A percentile compares a stretch with the other conserved stretches of the same genome.
Conservation (phyloP, 2,113 vertebrate genomes). For the Edolisoma coerulescens region DNA sequence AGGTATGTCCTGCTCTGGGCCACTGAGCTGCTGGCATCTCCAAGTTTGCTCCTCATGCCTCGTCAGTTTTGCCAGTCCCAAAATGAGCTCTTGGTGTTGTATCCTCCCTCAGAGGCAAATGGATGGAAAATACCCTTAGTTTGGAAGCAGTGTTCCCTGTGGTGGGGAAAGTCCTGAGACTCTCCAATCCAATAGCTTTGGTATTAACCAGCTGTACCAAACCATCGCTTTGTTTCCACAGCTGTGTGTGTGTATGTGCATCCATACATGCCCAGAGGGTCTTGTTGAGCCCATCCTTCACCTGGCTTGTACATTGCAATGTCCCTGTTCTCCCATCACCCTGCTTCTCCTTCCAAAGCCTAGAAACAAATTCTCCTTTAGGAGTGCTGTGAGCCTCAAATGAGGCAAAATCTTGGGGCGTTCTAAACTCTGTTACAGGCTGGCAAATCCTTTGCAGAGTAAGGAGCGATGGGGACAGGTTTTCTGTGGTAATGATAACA, state of each 20-base stretch:
- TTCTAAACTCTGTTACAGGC: not conserved
- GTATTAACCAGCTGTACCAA: not conserved
- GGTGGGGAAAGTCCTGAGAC: not conserved
- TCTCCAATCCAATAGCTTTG: not conserved
- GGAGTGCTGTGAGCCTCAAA: not conserved
- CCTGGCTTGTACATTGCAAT: not conserved
- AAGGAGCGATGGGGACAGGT: not conserved
- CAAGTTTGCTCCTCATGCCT: not conserved
- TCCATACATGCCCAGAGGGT: not conserved
- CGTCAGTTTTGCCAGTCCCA: not conserved
- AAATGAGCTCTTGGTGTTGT: not conserved
- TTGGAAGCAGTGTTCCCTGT: not conserved
- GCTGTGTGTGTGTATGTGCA: not conserved
- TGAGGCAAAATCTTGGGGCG: not conserved
- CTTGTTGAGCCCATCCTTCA: not conserved
- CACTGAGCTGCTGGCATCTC: not conserved
- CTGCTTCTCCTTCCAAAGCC: not conserved
- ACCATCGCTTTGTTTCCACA: not conserved
- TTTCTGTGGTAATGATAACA: not conserved
- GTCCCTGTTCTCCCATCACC: not conserved
- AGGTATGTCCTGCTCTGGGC: not conserved
- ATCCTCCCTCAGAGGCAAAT: not conserved
- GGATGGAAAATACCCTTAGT: not conserved
- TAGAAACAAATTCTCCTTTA: not conserved
- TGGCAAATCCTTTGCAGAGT: not conserved